Percentiles rank a stretch among this genome's conserved stretches.
Evolutionary conservation across 2,113 vertebrate genomes (phyloP).

Genomic region (Vidua chalybeata): DNA sequence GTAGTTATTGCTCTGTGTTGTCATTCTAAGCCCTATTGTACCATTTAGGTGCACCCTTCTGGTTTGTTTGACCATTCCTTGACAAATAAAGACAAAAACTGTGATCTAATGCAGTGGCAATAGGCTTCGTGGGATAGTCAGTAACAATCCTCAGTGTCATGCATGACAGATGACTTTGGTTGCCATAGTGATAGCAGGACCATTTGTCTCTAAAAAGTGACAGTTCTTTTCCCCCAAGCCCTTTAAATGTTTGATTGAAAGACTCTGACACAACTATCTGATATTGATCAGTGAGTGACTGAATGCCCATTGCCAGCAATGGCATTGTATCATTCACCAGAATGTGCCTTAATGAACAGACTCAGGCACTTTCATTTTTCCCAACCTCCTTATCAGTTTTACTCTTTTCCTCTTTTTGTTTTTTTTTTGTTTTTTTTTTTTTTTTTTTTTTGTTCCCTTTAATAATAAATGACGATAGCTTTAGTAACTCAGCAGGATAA

Average conservation of each 20-base stretch:
- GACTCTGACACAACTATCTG: not conserved
- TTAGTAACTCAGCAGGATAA: not conserved
- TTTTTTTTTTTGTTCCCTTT: not conserved
- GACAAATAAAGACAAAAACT: not conserved
- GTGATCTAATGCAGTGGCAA: not conserved
- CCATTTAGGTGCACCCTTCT: not conserved
- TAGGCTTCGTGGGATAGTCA: not conserved
- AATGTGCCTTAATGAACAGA: not conserved
- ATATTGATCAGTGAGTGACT: constrained; percentile 26
- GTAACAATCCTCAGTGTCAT: not conserved
- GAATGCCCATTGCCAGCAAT: not conserved
- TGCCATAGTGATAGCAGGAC: not conserved
- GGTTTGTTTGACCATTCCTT: not conserved
- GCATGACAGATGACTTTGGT: not conserved
- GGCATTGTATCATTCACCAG: not conserved
- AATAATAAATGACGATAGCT: not conserved
- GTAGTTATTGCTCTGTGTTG: not conserved
- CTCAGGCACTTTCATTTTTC: not conserved
- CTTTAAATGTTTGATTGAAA: constrained; percentile 36
- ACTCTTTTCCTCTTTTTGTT: no score
- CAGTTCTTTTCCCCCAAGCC: not conserved
- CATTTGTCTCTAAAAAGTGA: not conserved
- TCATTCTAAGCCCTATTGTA: not conserved
- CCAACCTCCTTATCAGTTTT: not conserved
- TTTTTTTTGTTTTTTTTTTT: no score